Conservation (phyloP, 2,888 invertebrate genomes). For the Allygus modestus region DNA sequence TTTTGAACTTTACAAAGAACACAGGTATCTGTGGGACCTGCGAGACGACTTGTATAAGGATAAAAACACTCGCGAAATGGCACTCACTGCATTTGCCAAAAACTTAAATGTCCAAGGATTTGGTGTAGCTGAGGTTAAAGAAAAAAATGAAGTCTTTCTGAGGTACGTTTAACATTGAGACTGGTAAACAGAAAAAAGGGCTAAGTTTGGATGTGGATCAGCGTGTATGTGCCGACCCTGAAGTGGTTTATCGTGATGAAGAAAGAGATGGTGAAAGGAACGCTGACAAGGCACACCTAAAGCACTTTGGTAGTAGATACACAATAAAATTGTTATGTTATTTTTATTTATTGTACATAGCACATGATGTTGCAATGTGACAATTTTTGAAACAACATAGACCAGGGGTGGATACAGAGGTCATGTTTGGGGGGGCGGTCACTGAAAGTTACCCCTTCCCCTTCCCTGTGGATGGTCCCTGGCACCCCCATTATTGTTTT, state of each 20-base stretch:
- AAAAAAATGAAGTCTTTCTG: constrained; percentile 58
- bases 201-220: constrained; percentile 51
- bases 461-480: too few relatives aligned
- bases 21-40: too few relatives aligned
- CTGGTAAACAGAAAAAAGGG: constrained; percentile 39
- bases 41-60: too few relatives aligned
- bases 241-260: constrained; percentile 60
- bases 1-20: neutral
- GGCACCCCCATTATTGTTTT: too few relatives aligned
- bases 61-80: too few relatives aligned
- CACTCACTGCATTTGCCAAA: too few relatives aligned
- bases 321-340: neutral
- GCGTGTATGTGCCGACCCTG: constrained; percentile 57
- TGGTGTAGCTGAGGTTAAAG: constrained; percentile 52
- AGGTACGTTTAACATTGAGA: too few relatives aligned
- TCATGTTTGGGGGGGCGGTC: too few relatives aligned
- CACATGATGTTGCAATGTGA: neutral
- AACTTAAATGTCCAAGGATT: too few relatives aligned
- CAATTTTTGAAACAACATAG: neutral
- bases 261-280: constrained; percentile 49
- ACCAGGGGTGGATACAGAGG: neutral
- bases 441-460: too few relatives aligned
- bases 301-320: constrained; percentile 32
- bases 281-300: constrained; percentile 30
- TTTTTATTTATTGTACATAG: neutral